Percentiles rank a stretch among this genome's conserved stretches.
Conservation (phyloP, 2,797 vertebrate species). For the Euthynnus affinis region DNA sequence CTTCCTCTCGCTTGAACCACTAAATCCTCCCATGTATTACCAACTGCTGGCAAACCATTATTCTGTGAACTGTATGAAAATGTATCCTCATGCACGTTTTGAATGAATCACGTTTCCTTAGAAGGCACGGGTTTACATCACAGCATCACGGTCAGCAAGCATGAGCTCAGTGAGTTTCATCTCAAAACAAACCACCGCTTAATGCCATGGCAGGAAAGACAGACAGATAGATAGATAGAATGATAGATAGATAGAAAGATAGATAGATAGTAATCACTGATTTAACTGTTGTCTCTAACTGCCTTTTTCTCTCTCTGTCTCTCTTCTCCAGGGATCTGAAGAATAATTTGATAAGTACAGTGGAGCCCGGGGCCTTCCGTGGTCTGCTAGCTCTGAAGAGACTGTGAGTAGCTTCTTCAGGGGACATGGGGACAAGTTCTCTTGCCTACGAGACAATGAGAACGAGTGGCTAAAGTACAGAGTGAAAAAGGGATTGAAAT, state of each 20-base stretch:
- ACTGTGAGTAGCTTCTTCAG: conserved; percentile 88
- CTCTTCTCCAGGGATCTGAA: conserved; percentile 90
- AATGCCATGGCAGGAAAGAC: not conserved
- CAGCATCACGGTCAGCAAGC: conserved; percentile 1
- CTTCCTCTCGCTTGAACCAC: conserved; percentile 1
- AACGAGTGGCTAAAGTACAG: conserved; percentile 41
- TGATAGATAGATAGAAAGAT: conserved; percentile 3
- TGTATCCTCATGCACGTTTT: conserved; percentile 11
- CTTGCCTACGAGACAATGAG: conserved; percentile 54
- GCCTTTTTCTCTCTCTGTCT: conserved; percentile 59
- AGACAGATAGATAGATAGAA: conserved; percentile 4
- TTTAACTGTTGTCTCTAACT: conserved; percentile 34
- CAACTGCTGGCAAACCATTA: conserved; percentile 2
- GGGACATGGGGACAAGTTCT: conserved; percentile 40
- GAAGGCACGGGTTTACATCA: not conserved
- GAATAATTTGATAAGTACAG: conserved; percentile 95
- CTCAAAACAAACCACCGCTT: not conserved
- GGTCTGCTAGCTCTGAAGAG: conserved; percentile 91
- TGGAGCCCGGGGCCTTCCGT: conserved; percentile 93
- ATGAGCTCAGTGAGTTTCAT: conserved; percentile 6
- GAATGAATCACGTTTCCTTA: conserved; percentile 24
- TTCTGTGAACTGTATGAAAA: not conserved
- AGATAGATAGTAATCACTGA: conserved; percentile 16
- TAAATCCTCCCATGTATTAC: not conserved
- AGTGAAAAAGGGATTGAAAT: conserved; percentile 24